phyloP scores from a whole-genome alignment of 2,888 invertebrate genomes.

The Morinoia aosen region DNA sequence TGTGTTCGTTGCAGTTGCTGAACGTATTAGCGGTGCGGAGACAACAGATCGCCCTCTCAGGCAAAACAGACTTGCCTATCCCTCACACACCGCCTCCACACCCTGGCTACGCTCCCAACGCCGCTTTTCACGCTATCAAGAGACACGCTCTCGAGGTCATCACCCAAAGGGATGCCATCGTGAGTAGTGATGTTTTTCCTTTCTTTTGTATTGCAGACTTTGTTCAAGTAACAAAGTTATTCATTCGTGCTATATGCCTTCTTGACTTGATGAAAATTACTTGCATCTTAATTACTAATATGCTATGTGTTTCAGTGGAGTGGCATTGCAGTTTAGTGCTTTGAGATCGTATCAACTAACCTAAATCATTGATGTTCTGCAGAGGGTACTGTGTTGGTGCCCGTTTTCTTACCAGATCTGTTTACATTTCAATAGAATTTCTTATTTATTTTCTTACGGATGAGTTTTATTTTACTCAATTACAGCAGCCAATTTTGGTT shows the following conservation, averaged over 20 bases:
- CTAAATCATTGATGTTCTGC: no score
- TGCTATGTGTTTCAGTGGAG: no score
- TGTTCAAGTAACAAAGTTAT: conserved; percentile 22
- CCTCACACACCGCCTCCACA: conserved; percentile 77
- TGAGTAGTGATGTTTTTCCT: conserved; percentile 55
- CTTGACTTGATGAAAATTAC: no score
- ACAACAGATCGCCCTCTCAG: conserved; percentile 75
- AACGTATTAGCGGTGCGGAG: conserved; percentile 80
- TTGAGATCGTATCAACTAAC: no score
- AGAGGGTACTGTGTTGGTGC: no score
- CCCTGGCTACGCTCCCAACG: conserved; percentile 94
- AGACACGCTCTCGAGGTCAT: conserved; percentile 80
- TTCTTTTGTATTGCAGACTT: neutral
- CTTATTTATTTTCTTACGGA: no score
- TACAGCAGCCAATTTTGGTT: no score
- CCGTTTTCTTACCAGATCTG: no score
- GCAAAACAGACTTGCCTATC: conserved; percentile 74
- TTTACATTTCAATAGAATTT: no score
- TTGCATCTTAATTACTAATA: no score
- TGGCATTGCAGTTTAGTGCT: no score
- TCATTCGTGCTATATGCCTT: conserved; percentile 48
- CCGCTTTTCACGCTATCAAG: conserved; percentile 96
- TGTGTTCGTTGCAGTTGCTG: conserved; percentile 70
- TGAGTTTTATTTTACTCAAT: no score
- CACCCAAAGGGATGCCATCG: conserved; percentile 67